phyloP scores from a whole-genome alignment of 2,888 invertebrate species.

The Nemurella pictetii region DNA sequence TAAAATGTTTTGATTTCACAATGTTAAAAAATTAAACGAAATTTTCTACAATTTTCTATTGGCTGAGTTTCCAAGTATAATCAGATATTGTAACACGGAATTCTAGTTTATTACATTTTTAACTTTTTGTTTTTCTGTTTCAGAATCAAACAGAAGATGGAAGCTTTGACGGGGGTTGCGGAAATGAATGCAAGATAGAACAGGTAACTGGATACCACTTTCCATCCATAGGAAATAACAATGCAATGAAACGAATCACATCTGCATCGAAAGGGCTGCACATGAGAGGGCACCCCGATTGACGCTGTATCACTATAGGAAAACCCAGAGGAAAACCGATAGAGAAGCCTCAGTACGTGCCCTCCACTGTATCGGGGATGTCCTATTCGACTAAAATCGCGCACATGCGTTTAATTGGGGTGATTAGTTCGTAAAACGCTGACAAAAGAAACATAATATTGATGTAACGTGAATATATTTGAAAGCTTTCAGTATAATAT shows the following conservation, averaged over 20 bases:
- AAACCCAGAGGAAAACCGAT: background rate
- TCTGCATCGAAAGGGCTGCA: background rate
- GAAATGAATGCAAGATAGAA: slow-evolving; percentile 69
- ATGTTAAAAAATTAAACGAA: background rate
- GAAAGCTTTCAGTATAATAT: background rate
- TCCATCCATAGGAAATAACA: background rate
- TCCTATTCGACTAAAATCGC: background rate
- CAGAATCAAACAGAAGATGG: slow-evolving; percentile 73
- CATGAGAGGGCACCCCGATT: no score
- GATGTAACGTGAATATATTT: background rate
- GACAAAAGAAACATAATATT: background rate
- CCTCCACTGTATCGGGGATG: no score
- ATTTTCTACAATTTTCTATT: no score
- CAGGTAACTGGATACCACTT: slow-evolving; percentile 59
- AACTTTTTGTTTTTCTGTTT: slow-evolving; percentile 48
- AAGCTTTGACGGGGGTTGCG: slow-evolving; percentile 70
- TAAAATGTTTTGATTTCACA: background rate
- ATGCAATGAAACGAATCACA: background rate
- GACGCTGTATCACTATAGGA: background rate
- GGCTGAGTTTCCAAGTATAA: background rate
- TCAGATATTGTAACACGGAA: background rate
- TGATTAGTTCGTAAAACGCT: background rate
- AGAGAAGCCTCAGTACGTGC: background rate
- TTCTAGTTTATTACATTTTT: background rate
- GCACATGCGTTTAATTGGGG: background rate